A percentile compares a stretch with the other conserved stretches of the same genome.
These are phyloP conservation scores for Hesperophylax magnus DNA, from an alignment of 1,140 invertebrate species.

Conservation along the genomic window DNA sequence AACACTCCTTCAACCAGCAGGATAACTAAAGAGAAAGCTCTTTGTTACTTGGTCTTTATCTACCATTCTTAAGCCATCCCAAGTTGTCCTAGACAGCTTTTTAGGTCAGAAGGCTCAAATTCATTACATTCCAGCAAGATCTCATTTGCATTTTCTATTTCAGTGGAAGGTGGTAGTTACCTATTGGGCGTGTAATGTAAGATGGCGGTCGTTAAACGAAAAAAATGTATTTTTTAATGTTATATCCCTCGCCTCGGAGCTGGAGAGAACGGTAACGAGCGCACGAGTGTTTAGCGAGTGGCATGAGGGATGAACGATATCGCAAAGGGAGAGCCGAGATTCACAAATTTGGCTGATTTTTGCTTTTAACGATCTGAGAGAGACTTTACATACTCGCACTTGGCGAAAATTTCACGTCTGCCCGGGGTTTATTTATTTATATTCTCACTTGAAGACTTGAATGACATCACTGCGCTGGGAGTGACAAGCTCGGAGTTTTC, in stretches of 20 bases:
- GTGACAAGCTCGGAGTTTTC: no score
- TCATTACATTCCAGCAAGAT: no score
- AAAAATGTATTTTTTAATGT: not conserved
- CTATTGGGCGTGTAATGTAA: constrained; percentile 1
- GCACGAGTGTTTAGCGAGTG: constrained; percentile 1
- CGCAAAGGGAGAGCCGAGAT: constrained; percentile 27
- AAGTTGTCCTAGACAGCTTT: no score
- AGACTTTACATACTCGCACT: constrained; percentile 22
- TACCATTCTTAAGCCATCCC: no score
- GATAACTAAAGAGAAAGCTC: no score
- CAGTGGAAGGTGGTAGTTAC: not conserved
- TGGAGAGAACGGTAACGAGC: constrained; percentile 11
- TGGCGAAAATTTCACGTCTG: not conserved
- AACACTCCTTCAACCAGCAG: no score
- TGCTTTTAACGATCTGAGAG: constrained; percentile 25
- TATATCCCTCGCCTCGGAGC: not conserved
- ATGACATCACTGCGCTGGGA: no score
- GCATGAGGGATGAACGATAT: constrained; percentile 23
- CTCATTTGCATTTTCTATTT: no score
- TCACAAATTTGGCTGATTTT: constrained; percentile 23
- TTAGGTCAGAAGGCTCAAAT: no score
- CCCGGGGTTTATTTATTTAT: no score
- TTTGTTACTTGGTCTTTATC: no score
- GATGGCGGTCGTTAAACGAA: constrained; percentile 22
- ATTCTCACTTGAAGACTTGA: no score